Conservation (phyloP, 2,113 vertebrate genomes). For the Nibea albiflora region DNA sequence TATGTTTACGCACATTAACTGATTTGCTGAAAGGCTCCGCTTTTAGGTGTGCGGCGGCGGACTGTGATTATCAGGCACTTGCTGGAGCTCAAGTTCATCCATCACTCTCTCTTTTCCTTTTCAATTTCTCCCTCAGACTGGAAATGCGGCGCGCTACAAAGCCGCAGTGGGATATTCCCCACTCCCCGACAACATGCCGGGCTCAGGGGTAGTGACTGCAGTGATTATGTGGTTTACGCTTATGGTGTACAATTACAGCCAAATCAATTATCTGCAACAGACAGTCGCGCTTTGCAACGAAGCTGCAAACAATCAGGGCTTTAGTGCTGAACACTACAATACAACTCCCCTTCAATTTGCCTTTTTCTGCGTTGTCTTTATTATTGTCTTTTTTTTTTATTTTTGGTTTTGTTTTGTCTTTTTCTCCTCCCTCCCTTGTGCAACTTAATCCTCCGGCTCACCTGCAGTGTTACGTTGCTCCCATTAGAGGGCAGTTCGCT, state of each 20-base stretch:
- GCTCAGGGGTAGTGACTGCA: conserved; percentile 50
- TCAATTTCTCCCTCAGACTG: conserved; percentile 4
- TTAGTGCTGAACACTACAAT: conserved; percentile 54
- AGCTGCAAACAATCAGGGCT: conserved; percentile 52
- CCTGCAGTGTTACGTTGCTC: conserved; percentile 36
- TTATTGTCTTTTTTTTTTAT: conserved; percentile 10
- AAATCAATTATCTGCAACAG: conserved; percentile 69
- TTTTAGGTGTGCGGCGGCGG: not conserved
- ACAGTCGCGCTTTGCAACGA: conserved; percentile 49
- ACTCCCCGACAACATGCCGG: conserved; percentile 41
- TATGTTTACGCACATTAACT: conserved; percentile 5
- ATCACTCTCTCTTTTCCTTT: conserved; percentile 18
- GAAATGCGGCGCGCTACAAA: conserved; percentile 1
- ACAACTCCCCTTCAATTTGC: conserved; percentile 17
- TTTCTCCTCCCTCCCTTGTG: not conserved
- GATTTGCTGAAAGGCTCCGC: conserved; percentile 19
- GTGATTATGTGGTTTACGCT: conserved; percentile 69
- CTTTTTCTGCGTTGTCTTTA: conserved; percentile 9
- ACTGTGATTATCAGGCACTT: not conserved
- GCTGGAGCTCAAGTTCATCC: conserved; percentile 16
- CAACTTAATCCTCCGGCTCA: conserved; percentile 14
- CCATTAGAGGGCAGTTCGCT: conserved; percentile 62
- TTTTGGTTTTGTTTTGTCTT: not conserved
- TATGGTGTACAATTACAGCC: conserved; percentile 66
- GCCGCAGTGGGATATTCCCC: conserved; percentile 16